These are phyloP conservation scores for Sarcophaga rosellei DNA, from an alignment of 2,888 invertebrate species.

Conservation along the genomic window DNA sequence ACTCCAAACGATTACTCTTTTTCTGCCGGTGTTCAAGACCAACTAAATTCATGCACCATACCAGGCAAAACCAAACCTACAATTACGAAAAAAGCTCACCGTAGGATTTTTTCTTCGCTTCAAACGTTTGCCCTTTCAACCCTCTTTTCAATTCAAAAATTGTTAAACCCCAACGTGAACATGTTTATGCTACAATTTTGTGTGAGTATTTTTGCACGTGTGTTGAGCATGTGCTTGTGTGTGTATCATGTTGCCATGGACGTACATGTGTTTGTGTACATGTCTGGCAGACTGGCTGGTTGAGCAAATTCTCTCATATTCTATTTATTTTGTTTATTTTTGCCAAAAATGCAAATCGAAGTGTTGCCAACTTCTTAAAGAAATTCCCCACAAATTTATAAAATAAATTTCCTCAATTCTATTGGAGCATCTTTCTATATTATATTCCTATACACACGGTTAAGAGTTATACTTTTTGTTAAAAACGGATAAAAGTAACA, in stretches of 20 bases:
- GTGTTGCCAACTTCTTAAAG: constrained; percentile 34
- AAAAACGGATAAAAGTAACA: too few species aligned
- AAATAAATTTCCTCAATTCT: neutral
- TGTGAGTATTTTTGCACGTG: neutral
- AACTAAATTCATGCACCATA: constrained; percentile 47
- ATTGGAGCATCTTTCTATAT: neutral
- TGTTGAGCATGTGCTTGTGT: neutral
- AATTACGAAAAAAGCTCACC: constrained; percentile 53
- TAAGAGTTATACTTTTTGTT: too few species aligned
- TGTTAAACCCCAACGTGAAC: neutral
- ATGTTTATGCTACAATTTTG: neutral
- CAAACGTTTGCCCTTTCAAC: constrained; percentile 51
- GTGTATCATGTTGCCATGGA: neutral
- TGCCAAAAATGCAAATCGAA: constrained; percentile 54
- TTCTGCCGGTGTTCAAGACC: constrained; percentile 33
- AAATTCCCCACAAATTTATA: constrained; percentile 18
- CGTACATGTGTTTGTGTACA: neutral
- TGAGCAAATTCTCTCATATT: constrained; percentile 52
- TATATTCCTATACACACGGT: too few species aligned
- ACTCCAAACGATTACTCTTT: neutral
- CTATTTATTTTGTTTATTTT: constrained; percentile 41
- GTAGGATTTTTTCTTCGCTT: constrained; percentile 41
- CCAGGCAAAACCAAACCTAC: constrained; percentile 51
- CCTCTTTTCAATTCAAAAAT: constrained; percentile 31
- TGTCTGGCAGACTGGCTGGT: constrained; percentile 46